phyloP scores from a whole-genome alignment of 2,888 invertebrate species.

The Platynereis dumerilii region DNA sequence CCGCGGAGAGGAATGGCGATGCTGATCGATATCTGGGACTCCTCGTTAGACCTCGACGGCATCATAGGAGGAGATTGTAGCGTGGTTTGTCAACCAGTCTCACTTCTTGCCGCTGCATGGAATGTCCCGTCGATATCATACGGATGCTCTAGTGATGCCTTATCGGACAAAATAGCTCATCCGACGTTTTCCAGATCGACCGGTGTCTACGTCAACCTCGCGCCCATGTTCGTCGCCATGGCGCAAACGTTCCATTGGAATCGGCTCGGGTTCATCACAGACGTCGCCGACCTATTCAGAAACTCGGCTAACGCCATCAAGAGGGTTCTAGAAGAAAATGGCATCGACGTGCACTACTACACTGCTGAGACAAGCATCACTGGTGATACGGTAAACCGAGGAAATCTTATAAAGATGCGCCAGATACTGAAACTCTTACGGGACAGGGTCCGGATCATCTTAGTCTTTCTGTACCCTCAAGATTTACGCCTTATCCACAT shows the following conservation, averaged over 20 bases:
- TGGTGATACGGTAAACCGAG: background rate
- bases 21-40: background rate
- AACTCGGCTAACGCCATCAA: background rate
- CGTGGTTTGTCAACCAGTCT: slow-evolving; percentile 7
- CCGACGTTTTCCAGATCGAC: background rate
- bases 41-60: background rate
- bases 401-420: background rate
- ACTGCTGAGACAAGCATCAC: background rate
- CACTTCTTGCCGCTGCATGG: slow-evolving; percentile 2
- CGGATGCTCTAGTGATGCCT: background rate
- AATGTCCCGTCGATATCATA: background rate
- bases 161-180: background rate
- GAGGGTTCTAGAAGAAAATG: background rate
- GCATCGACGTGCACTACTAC: background rate
- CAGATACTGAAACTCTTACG: background rate
- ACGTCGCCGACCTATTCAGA: background rate
- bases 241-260: slow-evolving; percentile 5
- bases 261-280: background rate
- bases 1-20: background rate
- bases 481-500: slow-evolving; percentile 1
- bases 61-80: slow-evolving; percentile 5
- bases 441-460: background rate
- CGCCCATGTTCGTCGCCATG: background rate
- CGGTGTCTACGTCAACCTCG: background rate
- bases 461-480: background rate